These are phyloP conservation scores for Glossosoma conforme DNA, from an alignment of 1,140 invertebrate genomes.

Conservation along the genomic window DNA sequence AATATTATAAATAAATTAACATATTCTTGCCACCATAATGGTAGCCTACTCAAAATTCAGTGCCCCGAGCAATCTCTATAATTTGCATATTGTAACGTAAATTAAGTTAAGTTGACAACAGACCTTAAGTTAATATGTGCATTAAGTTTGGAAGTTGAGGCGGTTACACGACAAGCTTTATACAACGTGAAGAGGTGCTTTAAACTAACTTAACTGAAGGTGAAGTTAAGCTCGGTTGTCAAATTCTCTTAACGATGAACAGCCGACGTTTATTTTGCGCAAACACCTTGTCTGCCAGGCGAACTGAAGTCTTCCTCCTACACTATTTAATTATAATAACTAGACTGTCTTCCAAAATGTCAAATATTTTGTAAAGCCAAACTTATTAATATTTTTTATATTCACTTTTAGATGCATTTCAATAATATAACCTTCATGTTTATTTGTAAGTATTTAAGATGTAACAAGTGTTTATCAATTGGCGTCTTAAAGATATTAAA, in stretches of 20 bases:
- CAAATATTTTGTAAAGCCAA: no score
- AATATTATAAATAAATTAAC: no score
- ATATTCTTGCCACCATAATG: no score
- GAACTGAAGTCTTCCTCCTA: no score
- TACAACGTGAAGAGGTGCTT: slow-evolving; percentile 13
- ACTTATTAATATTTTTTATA: no score
- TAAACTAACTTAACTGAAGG: slow-evolving; percentile 18
- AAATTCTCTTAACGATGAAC: slow-evolving; percentile 23
- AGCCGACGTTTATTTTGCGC: slow-evolving; percentile 12
- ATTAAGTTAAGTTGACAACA: slow-evolving; percentile 30
- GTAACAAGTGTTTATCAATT: no score
- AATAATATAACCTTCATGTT: no score
- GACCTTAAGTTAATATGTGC: slow-evolving; percentile 32
- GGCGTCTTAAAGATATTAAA: no score
- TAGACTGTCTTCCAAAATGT: no score
- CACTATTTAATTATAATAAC: no score
- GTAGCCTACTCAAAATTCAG: slow-evolving; percentile 14
- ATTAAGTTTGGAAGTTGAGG: slow-evolving; percentile 26
- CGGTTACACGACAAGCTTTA: slow-evolving; percentile 2
- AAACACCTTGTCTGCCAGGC: slow-evolving; percentile 1
- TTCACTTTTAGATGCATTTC: no score
- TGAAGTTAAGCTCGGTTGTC: slow-evolving; percentile 23
- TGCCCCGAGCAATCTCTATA: slow-evolving; percentile 20
- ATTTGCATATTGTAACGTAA: slow-evolving; percentile 30
- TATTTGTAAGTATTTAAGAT: no score